Evolutionary conservation across 2,888 invertebrate genomes (phyloP).

Genomic region (Pammene fasciana): DNA sequence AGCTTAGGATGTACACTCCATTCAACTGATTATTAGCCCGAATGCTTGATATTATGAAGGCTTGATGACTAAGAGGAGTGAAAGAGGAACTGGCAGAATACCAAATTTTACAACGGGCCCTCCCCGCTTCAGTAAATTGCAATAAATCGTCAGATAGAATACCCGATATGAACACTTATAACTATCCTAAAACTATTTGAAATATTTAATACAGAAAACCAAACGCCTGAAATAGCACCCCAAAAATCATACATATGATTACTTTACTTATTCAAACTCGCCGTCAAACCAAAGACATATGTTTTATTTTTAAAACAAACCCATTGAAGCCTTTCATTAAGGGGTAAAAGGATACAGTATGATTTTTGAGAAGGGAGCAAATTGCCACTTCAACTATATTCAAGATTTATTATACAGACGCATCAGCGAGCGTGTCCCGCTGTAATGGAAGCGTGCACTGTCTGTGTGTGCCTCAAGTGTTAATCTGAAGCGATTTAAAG

Average conservation of each 20-base stretch:
- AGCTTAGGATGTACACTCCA: too few relatives aligned
- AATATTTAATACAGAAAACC: not conserved
- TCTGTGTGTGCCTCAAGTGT: constrained; percentile 47
- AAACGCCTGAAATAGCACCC: not conserved
- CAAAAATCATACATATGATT: not conserved
- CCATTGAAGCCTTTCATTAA: constrained; percentile 26
- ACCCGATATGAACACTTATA: too few relatives aligned
- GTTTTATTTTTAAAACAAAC: constrained; percentile 9
- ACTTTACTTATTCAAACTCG: too few relatives aligned
- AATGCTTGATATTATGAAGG: too few relatives aligned
- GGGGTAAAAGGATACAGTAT: constrained; percentile 21
- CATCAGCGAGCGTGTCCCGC: constrained; percentile 55
- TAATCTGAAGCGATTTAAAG: not conserved
- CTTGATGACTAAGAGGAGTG: too few relatives aligned
- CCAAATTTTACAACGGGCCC: too few relatives aligned
- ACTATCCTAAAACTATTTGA: too few relatives aligned
- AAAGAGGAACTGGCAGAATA: too few relatives aligned
- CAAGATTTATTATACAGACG: constrained; percentile 52
- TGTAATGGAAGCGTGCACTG: constrained; percentile 56
- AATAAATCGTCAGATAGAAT: too few relatives aligned
- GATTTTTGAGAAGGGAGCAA: constrained; percentile 45
- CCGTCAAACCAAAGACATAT: constrained; percentile 24
- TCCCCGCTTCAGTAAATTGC: too few relatives aligned
- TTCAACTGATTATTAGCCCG: too few relatives aligned
- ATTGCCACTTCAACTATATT: constrained; percentile 54